Evolutionary conservation across 2,888 invertebrate genomes (phyloP).

Genomic region (Pollenia angustigena): DNA sequence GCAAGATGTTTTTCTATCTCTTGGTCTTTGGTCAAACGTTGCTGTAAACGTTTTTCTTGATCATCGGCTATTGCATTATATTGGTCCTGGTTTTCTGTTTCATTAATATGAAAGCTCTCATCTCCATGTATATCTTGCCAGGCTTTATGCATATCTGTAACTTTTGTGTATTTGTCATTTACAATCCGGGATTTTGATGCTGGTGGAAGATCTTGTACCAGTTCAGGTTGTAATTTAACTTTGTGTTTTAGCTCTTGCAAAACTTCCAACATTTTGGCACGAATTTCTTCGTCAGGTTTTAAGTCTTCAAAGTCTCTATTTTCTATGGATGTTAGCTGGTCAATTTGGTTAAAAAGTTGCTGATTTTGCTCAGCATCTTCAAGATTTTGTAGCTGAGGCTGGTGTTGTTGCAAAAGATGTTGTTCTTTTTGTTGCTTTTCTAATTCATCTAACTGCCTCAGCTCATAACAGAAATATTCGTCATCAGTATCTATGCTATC

Average conservation of each 20-base stretch:
- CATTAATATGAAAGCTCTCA: slow-evolving; percentile 46
- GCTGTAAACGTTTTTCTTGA: slow-evolving; percentile 41
- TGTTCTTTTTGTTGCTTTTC: slow-evolving; percentile 86
- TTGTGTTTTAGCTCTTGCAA: slow-evolving; percentile 90
- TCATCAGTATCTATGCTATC: slow-evolving; percentile 97
- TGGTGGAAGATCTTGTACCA: not conserved
- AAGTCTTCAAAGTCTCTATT: slow-evolving; percentile 85
- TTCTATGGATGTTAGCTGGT: slow-evolving; percentile 86
- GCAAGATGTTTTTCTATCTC: slow-evolving; percentile 40
- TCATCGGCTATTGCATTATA: not conserved
- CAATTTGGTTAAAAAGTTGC: slow-evolving; percentile 81
- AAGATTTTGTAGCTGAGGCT: slow-evolving; percentile 35
- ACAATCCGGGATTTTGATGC: slow-evolving; percentile 67
- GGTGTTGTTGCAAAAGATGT: slow-evolving; percentile 12
- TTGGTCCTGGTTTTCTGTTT: not conserved
- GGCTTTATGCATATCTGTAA: slow-evolving; percentile 82
- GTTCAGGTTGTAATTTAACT: slow-evolving; percentile 84
- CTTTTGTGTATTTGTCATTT: slow-evolving; percentile 79
- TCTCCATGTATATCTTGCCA: slow-evolving; percentile 82
- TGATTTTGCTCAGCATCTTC: slow-evolving; percentile 69
- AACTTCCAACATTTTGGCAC: slow-evolving; percentile 92
- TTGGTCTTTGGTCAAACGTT: not conserved
- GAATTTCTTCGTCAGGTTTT: slow-evolving; percentile 88
- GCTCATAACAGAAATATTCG: slow-evolving; percentile 96
- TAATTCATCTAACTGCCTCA: slow-evolving; percentile 93